phyloP scores from a whole-genome alignment of 2,113 vertebrate species.

The Nothoprocta pentlandii region DNA sequence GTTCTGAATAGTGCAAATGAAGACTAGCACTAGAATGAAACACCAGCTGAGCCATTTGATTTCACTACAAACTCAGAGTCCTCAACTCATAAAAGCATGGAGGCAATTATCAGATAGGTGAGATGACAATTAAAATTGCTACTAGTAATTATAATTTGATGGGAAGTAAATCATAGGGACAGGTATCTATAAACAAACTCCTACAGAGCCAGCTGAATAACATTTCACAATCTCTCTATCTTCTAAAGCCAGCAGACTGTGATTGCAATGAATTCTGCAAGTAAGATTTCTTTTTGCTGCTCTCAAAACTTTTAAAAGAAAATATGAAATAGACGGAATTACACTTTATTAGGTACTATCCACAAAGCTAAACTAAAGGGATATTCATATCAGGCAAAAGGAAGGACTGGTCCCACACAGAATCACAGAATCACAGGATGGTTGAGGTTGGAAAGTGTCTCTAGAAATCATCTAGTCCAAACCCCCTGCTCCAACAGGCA shows the following conservation, averaged over 20 bases:
- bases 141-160: constrained; percentile 66
- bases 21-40: constrained; percentile 36
- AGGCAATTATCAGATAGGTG: constrained; percentile 57
- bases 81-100: constrained; percentile 51
- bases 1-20: constrained; percentile 20
- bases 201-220: not conserved
- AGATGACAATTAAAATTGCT: constrained; percentile 59
- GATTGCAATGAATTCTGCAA: not conserved
- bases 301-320: not conserved
- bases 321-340: not conserved
- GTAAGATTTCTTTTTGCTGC: constrained; percentile 19
- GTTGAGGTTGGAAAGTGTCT: too few relatives aligned
- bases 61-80: constrained; percentile 51
- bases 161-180: constrained; percentile 59
- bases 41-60: constrained; percentile 9
- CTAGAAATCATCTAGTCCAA: too few relatives aligned
- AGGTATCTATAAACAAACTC: constrained; percentile 68
- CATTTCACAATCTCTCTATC: constrained; percentile 51
- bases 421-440: too few relatives aligned
- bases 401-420: not conserved
- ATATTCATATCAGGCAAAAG: accelerated
- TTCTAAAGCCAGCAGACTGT: constrained; percentile 52
- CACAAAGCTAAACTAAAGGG: accelerated
- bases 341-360: not conserved
- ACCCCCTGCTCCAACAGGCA: too few relatives aligned